Percentiles rank a stretch among this genome's conserved stretches.
Conservation (phyloP, 2,888 invertebrate species). For the Marasmarcha lunaedactyla region DNA sequence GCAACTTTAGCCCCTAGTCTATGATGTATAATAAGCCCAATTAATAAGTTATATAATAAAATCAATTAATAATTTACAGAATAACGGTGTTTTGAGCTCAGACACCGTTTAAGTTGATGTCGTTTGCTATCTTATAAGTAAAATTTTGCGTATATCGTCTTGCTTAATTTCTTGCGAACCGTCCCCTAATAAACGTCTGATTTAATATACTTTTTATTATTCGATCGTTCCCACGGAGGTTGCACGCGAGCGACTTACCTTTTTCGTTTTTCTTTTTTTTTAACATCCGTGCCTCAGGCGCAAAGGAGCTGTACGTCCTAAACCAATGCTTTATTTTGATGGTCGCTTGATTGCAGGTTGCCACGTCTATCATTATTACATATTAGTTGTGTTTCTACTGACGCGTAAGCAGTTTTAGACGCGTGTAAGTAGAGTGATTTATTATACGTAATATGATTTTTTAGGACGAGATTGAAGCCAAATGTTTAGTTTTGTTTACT, state of each 20-base stretch:
- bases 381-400: conserved; percentile 42
- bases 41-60: no score
- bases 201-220: conserved; percentile 43
- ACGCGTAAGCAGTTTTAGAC: conserved; percentile 47
- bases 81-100: no score
- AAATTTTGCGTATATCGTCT: conserved; percentile 25
- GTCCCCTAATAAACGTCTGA: conserved; percentile 36
- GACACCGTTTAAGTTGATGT: no score
- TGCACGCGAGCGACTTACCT: conserved; percentile 44
- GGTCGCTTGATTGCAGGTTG: conserved; percentile 48
- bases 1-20: conserved; percentile 17
- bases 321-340: conserved; percentile 48
- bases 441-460: conserved; percentile 25
- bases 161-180: conserved; percentile 41
- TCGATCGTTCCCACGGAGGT: conserved; percentile 52
- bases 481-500: not conserved
- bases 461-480: not conserved
- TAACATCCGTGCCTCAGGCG: conserved; percentile 55
- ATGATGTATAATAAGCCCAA: no score
- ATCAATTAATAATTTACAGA: no score
- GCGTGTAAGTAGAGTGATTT: conserved; percentile 52
- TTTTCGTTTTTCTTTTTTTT: conserved; percentile 28
- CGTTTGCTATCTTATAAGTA: no score
- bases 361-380: conserved; percentile 46
- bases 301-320: conserved; percentile 30